These are phyloP conservation scores for Papilio protenor DNA, from an alignment of 2,888 invertebrate species.

Conservation along the genomic window DNA sequence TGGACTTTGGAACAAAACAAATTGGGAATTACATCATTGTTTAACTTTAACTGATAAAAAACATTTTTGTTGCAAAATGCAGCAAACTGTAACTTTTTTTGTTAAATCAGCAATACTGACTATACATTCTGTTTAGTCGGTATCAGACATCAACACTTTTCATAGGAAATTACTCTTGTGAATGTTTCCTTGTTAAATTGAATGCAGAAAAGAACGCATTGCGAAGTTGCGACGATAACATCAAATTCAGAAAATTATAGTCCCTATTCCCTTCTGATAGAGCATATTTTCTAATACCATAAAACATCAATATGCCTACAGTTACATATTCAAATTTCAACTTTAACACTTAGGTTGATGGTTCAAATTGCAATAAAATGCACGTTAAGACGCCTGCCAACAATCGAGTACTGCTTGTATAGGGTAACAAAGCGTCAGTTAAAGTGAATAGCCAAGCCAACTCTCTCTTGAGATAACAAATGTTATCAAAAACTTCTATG, in stretches of 20 bases:
- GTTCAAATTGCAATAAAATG: background rate
- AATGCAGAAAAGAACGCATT: background rate
- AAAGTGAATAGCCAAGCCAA: conserved; percentile 12
- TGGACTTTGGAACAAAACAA: conserved; percentile 39
- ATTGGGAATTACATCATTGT: conserved; percentile 19
- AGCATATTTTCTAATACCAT: background rate
- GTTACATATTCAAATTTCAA: background rate
- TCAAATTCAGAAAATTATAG: background rate
- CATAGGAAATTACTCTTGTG: background rate
- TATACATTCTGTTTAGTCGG: background rate
- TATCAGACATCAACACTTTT: background rate
- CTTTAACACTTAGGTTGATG: background rate
- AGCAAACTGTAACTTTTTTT: background rate
- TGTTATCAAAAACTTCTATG: background rate
- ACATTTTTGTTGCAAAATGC: background rate
- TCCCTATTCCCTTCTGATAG: background rate
- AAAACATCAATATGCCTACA: background rate
- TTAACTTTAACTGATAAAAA: background rate
- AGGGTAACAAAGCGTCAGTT: conserved; percentile 11
- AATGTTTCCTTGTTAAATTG: conserved; percentile 11
- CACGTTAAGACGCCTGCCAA: conserved; percentile 4
- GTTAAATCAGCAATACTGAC: background rate
- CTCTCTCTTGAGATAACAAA: conserved; percentile 11
- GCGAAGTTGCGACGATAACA: background rate
- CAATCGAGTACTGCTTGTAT: background rate